These are phyloP conservation scores for Alloplasta piceator DNA, from an alignment of 2,888 invertebrate genomes.

Conservation along the genomic window DNA sequence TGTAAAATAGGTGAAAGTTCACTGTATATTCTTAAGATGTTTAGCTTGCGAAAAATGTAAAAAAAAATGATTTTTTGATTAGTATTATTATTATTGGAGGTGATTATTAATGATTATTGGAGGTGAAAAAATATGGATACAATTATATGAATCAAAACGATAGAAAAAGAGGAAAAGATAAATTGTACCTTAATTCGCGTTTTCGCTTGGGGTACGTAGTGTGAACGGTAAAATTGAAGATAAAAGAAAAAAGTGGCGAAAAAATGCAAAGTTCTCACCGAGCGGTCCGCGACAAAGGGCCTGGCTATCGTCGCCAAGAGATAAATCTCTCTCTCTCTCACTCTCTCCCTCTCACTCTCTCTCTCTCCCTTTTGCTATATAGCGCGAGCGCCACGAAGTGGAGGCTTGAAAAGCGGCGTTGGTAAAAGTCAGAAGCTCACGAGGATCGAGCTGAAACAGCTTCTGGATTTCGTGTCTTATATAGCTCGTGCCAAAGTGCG, in stretches of 20 bases:
- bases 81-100: no score
- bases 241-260: slow-evolving; percentile 79
- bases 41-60: no score
- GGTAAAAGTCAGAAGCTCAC: slow-evolving; percentile 45
- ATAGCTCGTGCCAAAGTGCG: slow-evolving; percentile 47
- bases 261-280: slow-evolving; percentile 83
- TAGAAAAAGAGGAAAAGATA: slow-evolving; percentile 22
- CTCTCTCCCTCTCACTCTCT: slow-evolving; percentile 66
- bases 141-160: slow-evolving; percentile 3
- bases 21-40: no score
- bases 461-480: slow-evolving; percentile 47
- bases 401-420: slow-evolving; percentile 37
- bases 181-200: slow-evolving; percentile 12
- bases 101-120: no score
- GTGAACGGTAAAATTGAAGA: slow-evolving; percentile 31
- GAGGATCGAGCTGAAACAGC: slow-evolving; percentile 40
- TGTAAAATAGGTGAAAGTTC: no score
- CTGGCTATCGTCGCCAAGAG: slow-evolving; percentile 69
- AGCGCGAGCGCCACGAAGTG: slow-evolving; percentile 44
- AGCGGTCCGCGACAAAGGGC: slow-evolving; percentile 79
- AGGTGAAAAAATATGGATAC: no score
- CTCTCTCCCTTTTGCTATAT: slow-evolving; percentile 35
- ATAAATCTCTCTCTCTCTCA: slow-evolving; percentile 70
- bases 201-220: slow-evolving; percentile 48
- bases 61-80: no score